Percentiles rank a stretch among this genome's conserved stretches.
Evolutionary conservation across 2,888 invertebrate species (phyloP).

Genomic region (Spodoptera exigua): DNA sequence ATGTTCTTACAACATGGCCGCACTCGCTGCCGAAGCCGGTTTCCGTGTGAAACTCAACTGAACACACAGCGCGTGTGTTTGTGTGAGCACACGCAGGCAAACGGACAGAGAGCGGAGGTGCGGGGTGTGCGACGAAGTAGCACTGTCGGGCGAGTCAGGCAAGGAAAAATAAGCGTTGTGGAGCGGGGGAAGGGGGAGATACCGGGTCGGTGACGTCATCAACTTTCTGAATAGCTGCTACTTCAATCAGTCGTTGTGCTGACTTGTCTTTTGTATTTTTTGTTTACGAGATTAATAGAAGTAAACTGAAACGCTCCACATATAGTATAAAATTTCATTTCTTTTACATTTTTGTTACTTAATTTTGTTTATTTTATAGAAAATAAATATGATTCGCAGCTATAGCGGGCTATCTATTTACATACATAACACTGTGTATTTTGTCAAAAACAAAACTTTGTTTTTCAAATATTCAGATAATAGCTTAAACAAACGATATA

Average conservation of each 20-base stretch:
- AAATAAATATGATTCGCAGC: too few species aligned
- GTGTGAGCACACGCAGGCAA: constrained; percentile 67
- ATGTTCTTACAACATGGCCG: constrained; percentile 87
- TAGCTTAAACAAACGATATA: too few species aligned
- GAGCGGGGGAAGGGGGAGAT: constrained; percentile 74
- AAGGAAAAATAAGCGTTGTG: constrained; percentile 60
- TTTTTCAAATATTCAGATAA: too few species aligned
- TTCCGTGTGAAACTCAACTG: constrained; percentile 88
- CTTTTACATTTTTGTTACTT: too few species aligned
- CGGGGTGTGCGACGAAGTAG: constrained; percentile 54
- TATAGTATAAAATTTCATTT: too few species aligned
- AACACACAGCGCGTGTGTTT: constrained; percentile 81
- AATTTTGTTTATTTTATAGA: too few species aligned
- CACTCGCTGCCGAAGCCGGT: constrained; percentile 83
- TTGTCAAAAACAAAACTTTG: too few species aligned
- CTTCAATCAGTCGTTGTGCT: constrained; percentile 54
- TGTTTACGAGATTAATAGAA: constrained; percentile 6
- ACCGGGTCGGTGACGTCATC: constrained; percentile 85
- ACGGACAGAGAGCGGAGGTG: constrained; percentile 52
- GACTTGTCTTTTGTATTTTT: constrained; percentile 20
- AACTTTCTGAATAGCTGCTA: constrained; percentile 80
- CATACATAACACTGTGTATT: too few species aligned
- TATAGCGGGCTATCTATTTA: too few species aligned
- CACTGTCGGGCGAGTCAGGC: constrained; percentile 61
- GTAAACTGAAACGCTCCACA: constrained; percentile 4